Evolutionary conservation across 2,797 vertebrate species (phyloP).

Genomic region (Pterois miles): DNA sequence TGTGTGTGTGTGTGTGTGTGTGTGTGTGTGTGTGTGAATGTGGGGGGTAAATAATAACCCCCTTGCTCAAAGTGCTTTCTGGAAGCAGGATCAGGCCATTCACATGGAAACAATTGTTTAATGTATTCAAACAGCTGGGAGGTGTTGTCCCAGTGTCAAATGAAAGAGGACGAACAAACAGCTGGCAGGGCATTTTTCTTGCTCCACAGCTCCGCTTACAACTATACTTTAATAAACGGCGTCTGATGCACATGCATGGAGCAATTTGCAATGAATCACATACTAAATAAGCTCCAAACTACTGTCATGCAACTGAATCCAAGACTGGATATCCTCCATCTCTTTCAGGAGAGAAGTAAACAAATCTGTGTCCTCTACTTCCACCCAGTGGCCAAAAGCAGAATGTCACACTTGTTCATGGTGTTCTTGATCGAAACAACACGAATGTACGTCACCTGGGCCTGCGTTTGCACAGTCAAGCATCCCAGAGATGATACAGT

Average conservation of each 20-base stretch:
- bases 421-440: background rate
- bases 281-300: conserved; percentile 52
- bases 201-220: conserved; percentile 46
- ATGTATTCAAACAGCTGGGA: conserved; percentile 75
- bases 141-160: conserved; percentile 74
- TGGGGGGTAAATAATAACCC: conserved; percentile 55
- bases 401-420: conserved; percentile 8
- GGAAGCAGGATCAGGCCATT: conserved; percentile 64
- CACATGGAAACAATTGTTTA: conserved; percentile 65
- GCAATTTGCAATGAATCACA: conserved; percentile 53
- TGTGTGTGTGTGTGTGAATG: background rate
- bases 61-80: conserved; percentile 50
- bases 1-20: background rate
- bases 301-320: conserved; percentile 39
- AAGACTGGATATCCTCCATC: conserved; percentile 5
- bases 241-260: conserved; percentile 44
- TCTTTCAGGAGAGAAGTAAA: background rate
- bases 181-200: conserved; percentile 61
- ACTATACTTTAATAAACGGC: conserved; percentile 54
- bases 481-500: background rate
- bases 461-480: background rate
- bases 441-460: background rate
- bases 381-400: conserved; percentile 66
- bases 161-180: conserved; percentile 72
- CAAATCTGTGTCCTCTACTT: conserved; percentile 58